Percentiles rank a stretch among this genome's conserved stretches.
Conservation (phyloP, 2,888 invertebrate species). For the Alsophila aescularia region DNA sequence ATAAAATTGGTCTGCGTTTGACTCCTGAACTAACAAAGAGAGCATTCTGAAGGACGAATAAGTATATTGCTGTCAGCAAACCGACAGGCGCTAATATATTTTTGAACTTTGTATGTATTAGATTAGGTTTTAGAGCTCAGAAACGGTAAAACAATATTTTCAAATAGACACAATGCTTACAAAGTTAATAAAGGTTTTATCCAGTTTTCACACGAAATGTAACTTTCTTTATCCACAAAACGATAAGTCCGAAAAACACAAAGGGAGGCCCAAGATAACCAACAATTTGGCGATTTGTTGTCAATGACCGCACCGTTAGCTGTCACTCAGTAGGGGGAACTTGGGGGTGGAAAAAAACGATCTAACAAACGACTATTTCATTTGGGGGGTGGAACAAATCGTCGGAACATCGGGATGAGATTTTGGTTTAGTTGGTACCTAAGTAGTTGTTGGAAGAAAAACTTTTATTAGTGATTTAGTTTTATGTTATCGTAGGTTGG, state of each 20-base stretch:
- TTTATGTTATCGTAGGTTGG: no score
- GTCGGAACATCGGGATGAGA: background rate
- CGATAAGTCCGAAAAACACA: slow-evolving; percentile 13
- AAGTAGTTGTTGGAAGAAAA: background rate
- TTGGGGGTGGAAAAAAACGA: slow-evolving; percentile 16
- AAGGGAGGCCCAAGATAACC: slow-evolving; percentile 13
- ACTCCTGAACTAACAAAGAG: background rate
- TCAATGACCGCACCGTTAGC: slow-evolving; percentile 33
- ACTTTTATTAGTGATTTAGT: background rate
- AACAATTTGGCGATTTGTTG: slow-evolving; percentile 28
- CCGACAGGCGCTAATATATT: background rate
- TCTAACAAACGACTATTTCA: slow-evolving; percentile 17
- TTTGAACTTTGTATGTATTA: background rate
- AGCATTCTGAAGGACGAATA: background rate
- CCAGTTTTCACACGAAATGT: background rate
- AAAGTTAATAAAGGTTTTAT: background rate
- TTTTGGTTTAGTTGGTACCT: background rate
- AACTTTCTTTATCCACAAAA: slow-evolving; percentile 9
- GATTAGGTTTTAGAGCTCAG: no score
- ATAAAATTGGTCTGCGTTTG: no score
- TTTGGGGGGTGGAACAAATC: slow-evolving; percentile 8
- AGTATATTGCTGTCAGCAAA: background rate
- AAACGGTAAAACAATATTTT: no score
- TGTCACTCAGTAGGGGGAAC: slow-evolving; percentile 29
- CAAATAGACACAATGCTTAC: no score